Evolutionary conservation across 23 tunicate genomes (phyloP).

Genomic region (Halocynthia roretzi): DNA sequence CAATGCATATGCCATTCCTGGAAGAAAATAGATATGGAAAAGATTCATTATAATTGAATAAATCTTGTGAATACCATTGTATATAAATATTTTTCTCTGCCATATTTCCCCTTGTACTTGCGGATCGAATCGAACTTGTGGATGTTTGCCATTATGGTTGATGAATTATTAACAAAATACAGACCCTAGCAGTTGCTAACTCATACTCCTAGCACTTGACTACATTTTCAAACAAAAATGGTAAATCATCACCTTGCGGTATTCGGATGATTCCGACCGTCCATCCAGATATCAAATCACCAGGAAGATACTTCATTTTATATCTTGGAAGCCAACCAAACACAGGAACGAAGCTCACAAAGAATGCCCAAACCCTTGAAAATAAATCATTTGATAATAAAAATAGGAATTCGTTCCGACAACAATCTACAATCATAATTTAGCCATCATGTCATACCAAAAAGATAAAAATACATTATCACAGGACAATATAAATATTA

Average conservation of each 20-base stretch:
- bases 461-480: too few species aligned
- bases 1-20: conserved; percentile 96
- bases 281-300: conserved; percentile 82
- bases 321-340: conserved; percentile 80
- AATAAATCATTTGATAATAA: background rate
- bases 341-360: conserved; percentile 65
- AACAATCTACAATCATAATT: too few species aligned
- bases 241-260: conserved; percentile 69
- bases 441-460: too few species aligned
- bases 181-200: background rate
- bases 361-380: conserved; percentile 37
- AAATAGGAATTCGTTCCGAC: too few species aligned
- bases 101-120: too few species aligned
- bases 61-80: too few species aligned
- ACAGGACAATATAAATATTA: too few species aligned
- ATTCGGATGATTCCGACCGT: conserved; percentile 91
- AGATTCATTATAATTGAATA: too few species aligned
- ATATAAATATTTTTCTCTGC: too few species aligned
- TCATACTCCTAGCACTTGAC: background rate
- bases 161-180: too few species aligned
- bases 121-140: too few species aligned
- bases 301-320: conserved; percentile 55
- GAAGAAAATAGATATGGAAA: background rate
- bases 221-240: background rate
- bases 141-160: too few species aligned